These are phyloP conservation scores for Drosophila merina DNA, from an alignment of 2,888 invertebrate genomes.

Conservation along the genomic window DNA sequence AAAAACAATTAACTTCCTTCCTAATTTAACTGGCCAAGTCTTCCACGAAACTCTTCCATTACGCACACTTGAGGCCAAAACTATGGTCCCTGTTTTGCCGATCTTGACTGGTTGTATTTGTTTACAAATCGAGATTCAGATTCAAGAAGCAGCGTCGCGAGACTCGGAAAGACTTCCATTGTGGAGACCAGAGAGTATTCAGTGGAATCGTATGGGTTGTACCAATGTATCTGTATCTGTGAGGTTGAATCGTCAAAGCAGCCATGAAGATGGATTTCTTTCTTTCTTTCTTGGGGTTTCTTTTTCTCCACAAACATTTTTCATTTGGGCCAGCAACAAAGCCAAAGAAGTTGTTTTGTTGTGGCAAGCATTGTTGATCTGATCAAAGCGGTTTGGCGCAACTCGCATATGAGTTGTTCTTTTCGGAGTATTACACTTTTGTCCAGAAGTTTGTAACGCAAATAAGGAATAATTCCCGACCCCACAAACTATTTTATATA, in stretches of 20 bases:
- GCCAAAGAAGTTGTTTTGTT: conserved; percentile 82
- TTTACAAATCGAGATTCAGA: conserved; percentile 80
- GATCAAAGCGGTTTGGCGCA: conserved; percentile 83
- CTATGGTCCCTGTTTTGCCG: conserved; percentile 19
- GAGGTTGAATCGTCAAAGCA: conserved; percentile 57
- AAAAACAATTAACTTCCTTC: too few species aligned
- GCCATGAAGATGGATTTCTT: conserved; percentile 79
- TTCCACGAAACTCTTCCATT: conserved; percentile 7
- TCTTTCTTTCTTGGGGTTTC: conserved; percentile 48
- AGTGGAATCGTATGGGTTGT: conserved; percentile 5
- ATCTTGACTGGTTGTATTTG: conserved; percentile 60
- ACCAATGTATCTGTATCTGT: conserved; percentile 3
- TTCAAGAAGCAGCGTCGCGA: conserved; percentile 72
- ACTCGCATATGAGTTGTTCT: conserved; percentile 73
- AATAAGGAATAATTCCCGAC: background rate
- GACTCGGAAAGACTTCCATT: conserved; percentile 38
- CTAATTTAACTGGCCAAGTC: too few species aligned
- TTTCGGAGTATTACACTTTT: conserved; percentile 43
- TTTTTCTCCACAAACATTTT: conserved; percentile 43
- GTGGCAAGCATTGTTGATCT: conserved; percentile 83
- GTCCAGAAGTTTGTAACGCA: background rate
- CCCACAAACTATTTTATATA: too few species aligned
- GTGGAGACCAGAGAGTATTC: conserved; percentile 26
- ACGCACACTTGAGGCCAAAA: conserved; percentile 54
- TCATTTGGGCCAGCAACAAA: conserved; percentile 52